Percentiles rank a stretch among this genome's conserved stretches.
Conservation (phyloP, 2,113 vertebrate genomes). For the Colistium nudipinnis region DNA sequence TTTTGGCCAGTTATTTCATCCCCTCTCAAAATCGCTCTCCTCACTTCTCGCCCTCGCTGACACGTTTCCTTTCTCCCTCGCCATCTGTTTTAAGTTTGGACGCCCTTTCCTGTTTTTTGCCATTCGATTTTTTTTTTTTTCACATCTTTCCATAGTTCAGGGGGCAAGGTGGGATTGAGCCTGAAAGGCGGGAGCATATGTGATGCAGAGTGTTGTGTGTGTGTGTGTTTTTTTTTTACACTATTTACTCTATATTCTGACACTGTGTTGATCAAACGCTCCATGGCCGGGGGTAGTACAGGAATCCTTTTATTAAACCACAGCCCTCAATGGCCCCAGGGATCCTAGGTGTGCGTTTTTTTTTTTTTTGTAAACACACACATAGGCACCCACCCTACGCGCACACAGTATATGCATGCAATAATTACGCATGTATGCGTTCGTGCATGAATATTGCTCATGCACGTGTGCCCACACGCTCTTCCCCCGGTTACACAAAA, state of each 20-base stretch:
- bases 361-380: constrained; percentile 17
- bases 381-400: constrained; percentile 1
- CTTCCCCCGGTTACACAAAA: constrained; percentile 17
- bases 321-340: background rate
- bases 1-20: constrained; percentile 24
- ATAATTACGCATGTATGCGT: constrained; percentile 21
- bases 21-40: constrained; percentile 46
- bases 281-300: constrained; percentile 4
- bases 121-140: constrained; percentile 10
- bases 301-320: constrained; percentile 12
- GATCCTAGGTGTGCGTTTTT: background rate
- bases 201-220: constrained; percentile 10
- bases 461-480: constrained; percentile 11
- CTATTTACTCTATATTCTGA: constrained; percentile 16
- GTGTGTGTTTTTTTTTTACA: too few relatives aligned
- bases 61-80: constrained; percentile 45
- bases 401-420: constrained; percentile 22
- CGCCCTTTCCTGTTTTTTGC: constrained; percentile 44
- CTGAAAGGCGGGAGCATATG: constrained; percentile 24
- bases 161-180: constrained; percentile 24
- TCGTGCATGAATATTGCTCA: constrained; percentile 11
- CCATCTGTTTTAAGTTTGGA: constrained; percentile 61
- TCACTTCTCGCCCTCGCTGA: constrained; percentile 55
- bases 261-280: constrained; percentile 5
- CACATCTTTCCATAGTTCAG: background rate